Base-by-base conservation (phyloP, 2,797 vertebrate species). In the Eospalax fontanierii region DNA sequence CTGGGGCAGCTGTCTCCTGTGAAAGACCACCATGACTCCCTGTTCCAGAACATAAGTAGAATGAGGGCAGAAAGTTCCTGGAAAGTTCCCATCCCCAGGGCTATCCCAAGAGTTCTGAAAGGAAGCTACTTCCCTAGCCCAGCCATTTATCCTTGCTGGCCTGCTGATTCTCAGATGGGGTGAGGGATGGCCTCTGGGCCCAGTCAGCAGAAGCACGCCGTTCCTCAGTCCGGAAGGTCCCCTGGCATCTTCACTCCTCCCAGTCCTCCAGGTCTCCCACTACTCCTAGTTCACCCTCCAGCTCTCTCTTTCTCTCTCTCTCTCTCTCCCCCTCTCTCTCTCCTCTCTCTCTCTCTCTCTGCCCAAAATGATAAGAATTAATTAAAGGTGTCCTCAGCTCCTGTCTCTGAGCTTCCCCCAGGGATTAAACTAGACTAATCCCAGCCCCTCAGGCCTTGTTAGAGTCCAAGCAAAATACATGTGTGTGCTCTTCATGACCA, bases 401-500 rank as follows among this genome's bases (percentile, higher is more conserved):
- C 90, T n/a, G 66, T 54, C 93, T 97, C 89, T 57, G 88, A 65
- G 61, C 35, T 38, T 97, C 84, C 95, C 88, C 6, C 0, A 30
- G 54, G 97, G 97, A 92, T 91, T 97, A 97, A 96, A 92, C 90
- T 97, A 97, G 96, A 92, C 90, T 94, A 78, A 88, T 76, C 93
- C 87, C 63, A 94, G 73, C 30, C 46, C 82, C 61, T 33, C 0
- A 0, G 91, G 80, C 78, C 94, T 82, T 93, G 78, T 94, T 95
- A 96, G 96, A 96, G 94, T 93, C 93, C 91, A 93, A 91, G 82
- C 80, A 74, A 89, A 76, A 46, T 61, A 50, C 30, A 30, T 9
- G 3, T 7, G 12, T 6, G 61, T 26, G 1, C 21, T 28, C 46
- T n/a, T 6, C 15, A 24, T 14, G n/a, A 50, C 7, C 1, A 1